Base-by-base conservation (phyloP, 92 coral and sea anemone species). In the Phymanthus crucifer region DNA sequence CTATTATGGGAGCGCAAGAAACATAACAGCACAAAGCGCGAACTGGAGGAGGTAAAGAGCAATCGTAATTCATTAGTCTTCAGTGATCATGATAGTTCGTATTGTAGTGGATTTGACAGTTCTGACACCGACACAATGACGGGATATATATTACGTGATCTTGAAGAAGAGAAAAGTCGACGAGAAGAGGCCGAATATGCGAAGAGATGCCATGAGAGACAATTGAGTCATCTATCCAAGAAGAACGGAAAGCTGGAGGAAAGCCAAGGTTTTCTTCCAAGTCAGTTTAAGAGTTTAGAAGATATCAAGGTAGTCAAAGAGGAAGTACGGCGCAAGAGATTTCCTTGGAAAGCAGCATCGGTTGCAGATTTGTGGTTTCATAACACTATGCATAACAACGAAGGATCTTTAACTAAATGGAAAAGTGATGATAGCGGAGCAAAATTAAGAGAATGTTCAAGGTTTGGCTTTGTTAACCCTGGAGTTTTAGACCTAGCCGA, bases 1-100 rank as follows among this genome's bases (percentile, higher is more conserved):
- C 87, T 89, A 27, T 75, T 89, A 32, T 73, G 78, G 70, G 90
- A 89, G 32, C 88, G 85, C 31, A 89, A 89, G 46, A 81, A 84
- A 1, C 85, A 89, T 69, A 82, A 79, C 19, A 83, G 74, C 47
- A 83, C 90, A 17, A 86, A 57, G 38, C 78, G 75, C 9, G 87
- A 85, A 37, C 64, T 89, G 29, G 92, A 85, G 33, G 87, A 89
- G 1, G 71, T 85, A 14, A 82, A 83, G 73, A 82, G 86, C 23
- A 72, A 75, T 40, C 81, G 93, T 36, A 89, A 75, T 70, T 89
- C 93, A 47, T 50, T 87, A 5, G 80, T 89, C 3, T 86, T 86
- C 66, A 89, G 93, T 37, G 93, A 89, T 58, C 46, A 48, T 26
- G 84, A 80, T 27, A 80, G 84, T 13, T 80, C 84, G 1, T 85